Base-by-base conservation (phyloP, 2,888 invertebrate species). In the Gymnosoma rotundatum region DNA sequence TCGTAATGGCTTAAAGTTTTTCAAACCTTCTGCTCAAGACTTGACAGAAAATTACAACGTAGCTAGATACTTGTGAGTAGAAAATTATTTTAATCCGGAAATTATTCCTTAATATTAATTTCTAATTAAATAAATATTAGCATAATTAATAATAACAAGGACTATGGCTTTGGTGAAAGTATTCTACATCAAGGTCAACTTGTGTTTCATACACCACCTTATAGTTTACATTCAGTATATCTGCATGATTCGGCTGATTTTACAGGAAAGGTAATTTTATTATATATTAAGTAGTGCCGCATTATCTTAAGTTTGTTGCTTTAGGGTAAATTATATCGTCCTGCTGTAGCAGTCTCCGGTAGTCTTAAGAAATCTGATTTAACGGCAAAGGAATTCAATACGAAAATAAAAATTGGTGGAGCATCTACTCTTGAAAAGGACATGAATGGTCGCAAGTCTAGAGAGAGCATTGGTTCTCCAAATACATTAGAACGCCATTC, bases 121-220 rank as follows among this genome's bases (percentile, higher is more conserved):
- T 45, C 12, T 6, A 36, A 12, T 69, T n/a, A 42, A 69, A 32
- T 12, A 58, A 87, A 18, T 90, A 91, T 12, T 82, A 95, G 95
- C 88, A 94, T 96, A 45, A 95, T 97, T 89, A 95, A 96, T 66
- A 93, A 94, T 25, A 95, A 95, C 3, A 95, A 95, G 88, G 98
- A 98, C 90, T 97, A 95, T 88, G 98, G 98, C 0, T 99, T 97
- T 90, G 98, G 98, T 0, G 98, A 99, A 92, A 98, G 98, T 90
- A 95, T 99, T 88, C 93, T 99, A 25, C 97, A 98, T 90, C 94
- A 96, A 78, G 95, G 96, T 42, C 95, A 97, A 91, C 93, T 98
- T 10, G 96, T 98, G 61, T 98, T 98, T 91, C 96, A 98, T 87
- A 97, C 97, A 0, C 97, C 97, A 0, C 97, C 97, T 0, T 97